A percentile compares a stretch with the other conserved stretches of the same genome.
Conservation (phyloP, 2,888 invertebrate species). For the Parthenolecanium corni region DNA sequence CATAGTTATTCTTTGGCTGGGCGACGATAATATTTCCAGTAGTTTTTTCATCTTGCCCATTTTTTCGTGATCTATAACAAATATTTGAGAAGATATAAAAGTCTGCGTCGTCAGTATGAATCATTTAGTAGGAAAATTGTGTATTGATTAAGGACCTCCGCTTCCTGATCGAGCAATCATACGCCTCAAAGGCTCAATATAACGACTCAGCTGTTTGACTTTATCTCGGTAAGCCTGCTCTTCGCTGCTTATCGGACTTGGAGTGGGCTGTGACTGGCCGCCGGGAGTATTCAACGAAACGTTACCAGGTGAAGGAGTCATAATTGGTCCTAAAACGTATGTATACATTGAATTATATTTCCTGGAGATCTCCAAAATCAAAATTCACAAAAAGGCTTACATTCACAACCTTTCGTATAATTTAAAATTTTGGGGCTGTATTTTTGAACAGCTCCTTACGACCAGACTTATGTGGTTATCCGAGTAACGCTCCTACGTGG, state of each 20-base stretch:
- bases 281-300: conserved; percentile 65
- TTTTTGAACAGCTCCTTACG: too few relatives aligned
- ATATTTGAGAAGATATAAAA: conserved; percentile 15
- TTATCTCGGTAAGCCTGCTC: conserved; percentile 88
- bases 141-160: conserved; percentile 48
- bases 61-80: conserved; percentile 66
- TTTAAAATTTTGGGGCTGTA: conserved; percentile 11
- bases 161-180: conserved; percentile 82
- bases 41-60: conserved; percentile 89
- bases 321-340: conserved; percentile 37
- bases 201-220: conserved; percentile 82
- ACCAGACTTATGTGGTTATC: too few relatives aligned
- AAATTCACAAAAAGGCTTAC: too few relatives aligned
- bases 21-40: conserved; percentile 80
- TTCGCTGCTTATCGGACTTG: conserved; percentile 59
- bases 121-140: conserved; percentile 7
- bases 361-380: too few relatives aligned
- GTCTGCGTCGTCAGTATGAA: not conserved
- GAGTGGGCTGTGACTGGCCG: conserved; percentile 45
- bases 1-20: conserved; percentile 74
- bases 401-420: not conserved
- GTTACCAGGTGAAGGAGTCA: conserved; percentile 64
- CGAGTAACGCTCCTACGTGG: too few relatives aligned
- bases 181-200: conserved; percentile 79
- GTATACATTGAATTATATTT: too few relatives aligned